phyloP scores from a whole-genome alignment of 2,797 vertebrate genomes.

The Parotocinclus haroldoi region DNA sequence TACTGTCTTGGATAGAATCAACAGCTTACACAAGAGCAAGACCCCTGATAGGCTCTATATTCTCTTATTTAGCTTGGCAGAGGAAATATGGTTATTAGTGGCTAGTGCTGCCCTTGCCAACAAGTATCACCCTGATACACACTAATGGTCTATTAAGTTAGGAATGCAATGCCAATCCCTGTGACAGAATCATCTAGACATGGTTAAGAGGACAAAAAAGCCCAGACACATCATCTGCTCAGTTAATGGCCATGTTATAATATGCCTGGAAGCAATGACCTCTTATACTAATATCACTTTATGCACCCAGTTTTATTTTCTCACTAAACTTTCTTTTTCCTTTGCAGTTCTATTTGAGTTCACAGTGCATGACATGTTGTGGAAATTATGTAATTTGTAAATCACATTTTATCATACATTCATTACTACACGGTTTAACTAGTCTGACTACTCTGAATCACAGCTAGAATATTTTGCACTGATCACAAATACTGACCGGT shows the following conservation, averaged over 20 bases:
- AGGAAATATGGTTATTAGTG: conserved; percentile 18
- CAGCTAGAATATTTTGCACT: too few species aligned
- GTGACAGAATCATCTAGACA: conserved; percentile 38
- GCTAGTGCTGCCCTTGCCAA: conserved; percentile 27
- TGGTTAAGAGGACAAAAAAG: conserved; percentile 25
- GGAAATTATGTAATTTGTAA: too few species aligned
- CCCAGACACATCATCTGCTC: conserved; percentile 50
- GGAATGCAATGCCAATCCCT: conserved; percentile 18
- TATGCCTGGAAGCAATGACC: conserved; percentile 37
- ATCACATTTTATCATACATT: too few species aligned
- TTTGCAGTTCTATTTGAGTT: too few species aligned
- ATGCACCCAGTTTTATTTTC: too few species aligned
- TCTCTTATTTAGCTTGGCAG: conserved; percentile 26
- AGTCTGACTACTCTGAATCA: too few species aligned
- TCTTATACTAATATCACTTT: neutral
- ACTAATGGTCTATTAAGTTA: conserved; percentile 43
- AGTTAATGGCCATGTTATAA: conserved; percentile 67
- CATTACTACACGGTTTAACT: too few species aligned
- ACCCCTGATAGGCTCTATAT: conserved; percentile 27
- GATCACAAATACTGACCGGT: too few species aligned
- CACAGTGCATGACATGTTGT: too few species aligned
- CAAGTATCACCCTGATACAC: conserved; percentile 36
- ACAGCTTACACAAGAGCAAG: conserved; percentile 18
- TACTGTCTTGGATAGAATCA: conserved; percentile 8
- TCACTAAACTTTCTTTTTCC: too few species aligned